Percentiles rank a stretch among this genome's conserved stretches.
These are phyloP conservation scores for Mellivora capensis DNA, from an alignment of 2,113 vertebrate species.

Conservation along the genomic window DNA sequence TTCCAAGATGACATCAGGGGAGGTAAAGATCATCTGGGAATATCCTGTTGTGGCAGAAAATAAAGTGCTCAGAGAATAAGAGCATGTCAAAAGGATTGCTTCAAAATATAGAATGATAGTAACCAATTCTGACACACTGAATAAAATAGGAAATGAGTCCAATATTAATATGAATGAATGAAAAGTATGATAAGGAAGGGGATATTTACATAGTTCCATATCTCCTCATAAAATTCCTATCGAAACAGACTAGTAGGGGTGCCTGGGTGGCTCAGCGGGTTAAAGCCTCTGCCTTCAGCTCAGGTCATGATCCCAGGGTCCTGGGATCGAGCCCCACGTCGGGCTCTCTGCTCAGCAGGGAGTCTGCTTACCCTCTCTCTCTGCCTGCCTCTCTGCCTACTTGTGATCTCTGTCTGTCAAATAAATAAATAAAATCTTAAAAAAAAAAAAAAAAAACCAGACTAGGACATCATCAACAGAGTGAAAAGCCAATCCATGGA, in stretches of 20 bases:
- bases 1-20: not conserved
- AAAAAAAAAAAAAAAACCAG: too few species aligned
- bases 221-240: not conserved
- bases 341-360: too few species aligned
- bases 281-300: too few species aligned
- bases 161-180: not conserved
- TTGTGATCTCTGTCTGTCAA: too few species aligned
- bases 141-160: not conserved
- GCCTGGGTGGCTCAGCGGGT: too few species aligned
- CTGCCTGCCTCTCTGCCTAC: too few species aligned
- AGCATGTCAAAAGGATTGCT: not conserved
- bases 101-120: constrained; percentile 1
- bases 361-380: too few species aligned
- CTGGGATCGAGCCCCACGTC: too few species aligned
- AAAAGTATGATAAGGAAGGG: not conserved
- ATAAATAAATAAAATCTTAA: too few species aligned
- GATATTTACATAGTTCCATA: not conserved
- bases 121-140: not conserved
- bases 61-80: not conserved
- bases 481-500: not conserved
- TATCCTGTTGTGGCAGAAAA: not conserved
- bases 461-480: not conserved
- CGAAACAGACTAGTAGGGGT: not conserved
- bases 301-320: too few species aligned
- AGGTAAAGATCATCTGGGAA: not conserved